A percentile compares a stretch with the other conserved stretches of the same genome.
phyloP scores from a whole-genome alignment of 2,113 vertebrate species.

The Pseudopodoces humilis region DNA sequence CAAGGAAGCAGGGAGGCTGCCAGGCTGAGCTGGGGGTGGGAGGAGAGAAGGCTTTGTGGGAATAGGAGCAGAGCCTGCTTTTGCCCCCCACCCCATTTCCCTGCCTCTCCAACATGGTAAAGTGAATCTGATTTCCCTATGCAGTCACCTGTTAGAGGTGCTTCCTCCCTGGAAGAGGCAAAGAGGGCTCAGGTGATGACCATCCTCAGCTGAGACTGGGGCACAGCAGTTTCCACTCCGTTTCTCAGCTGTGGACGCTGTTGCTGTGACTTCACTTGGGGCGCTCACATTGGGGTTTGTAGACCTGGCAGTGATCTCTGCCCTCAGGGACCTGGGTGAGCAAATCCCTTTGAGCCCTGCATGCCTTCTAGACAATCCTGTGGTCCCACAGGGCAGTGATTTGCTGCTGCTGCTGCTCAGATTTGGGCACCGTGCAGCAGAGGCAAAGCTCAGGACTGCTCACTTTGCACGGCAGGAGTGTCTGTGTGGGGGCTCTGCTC shows the following conservation, averaged over 20 bases:
- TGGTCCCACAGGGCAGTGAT: fast-evolving
- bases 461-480: fast-evolving
- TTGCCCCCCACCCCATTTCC: not conserved
- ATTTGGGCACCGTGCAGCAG: not conserved
- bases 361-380: not conserved
- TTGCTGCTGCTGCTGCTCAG: not conserved
- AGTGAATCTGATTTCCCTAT: not conserved
- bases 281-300: fast-evolving
- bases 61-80: not conserved
- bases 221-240: fast-evolving
- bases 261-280: not conserved
- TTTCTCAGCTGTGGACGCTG: not conserved
- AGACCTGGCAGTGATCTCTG: not conserved
- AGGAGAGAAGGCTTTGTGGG: not conserved
- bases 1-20: not conserved
- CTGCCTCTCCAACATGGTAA: not conserved
- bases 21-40: not conserved
- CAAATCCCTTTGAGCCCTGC: not conserved
- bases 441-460: not conserved
- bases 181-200: not conserved
- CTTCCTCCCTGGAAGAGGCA: not conserved
- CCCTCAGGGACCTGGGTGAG: not conserved
- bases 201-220: not conserved
- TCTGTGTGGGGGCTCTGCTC: not conserved
- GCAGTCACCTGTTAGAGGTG: not conserved